These are phyloP conservation scores for Tortricodes alternella DNA, from an alignment of 2,888 invertebrate genomes.

Conservation along the genomic window DNA sequence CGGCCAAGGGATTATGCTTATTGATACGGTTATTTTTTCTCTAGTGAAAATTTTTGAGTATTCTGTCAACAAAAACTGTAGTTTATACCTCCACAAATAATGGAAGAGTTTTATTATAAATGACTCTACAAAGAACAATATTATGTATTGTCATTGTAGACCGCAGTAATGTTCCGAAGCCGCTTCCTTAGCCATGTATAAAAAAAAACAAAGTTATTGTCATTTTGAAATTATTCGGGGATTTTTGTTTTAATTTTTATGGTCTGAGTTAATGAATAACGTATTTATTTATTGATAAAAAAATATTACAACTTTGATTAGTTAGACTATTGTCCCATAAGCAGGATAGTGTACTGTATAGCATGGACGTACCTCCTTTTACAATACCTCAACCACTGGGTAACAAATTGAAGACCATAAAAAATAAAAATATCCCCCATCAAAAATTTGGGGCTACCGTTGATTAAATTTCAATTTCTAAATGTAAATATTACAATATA, in stretches of 20 bases:
- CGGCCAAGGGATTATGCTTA: too few species aligned
- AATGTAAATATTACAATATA: conserved; percentile 65
- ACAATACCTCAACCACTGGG: too few species aligned
- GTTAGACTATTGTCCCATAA: too few species aligned
- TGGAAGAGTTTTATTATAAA: too few species aligned
- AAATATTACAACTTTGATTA: neutral
- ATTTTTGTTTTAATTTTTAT: conserved; percentile 11
- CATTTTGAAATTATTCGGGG: conserved; percentile 16
- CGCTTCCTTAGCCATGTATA: conserved; percentile 8
- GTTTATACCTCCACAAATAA: too few species aligned
- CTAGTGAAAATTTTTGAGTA: too few species aligned
- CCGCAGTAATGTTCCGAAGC: neutral
- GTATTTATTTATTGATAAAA: neutral
- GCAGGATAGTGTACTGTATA: too few species aligned
- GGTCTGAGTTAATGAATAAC: neutral
- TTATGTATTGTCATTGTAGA: neutral
- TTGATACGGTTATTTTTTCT: too few species aligned
- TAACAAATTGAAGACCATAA: neutral
- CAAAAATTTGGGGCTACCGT: conserved; percentile 4
- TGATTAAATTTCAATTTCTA: conserved; percentile 37
- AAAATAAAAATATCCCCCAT: neutral
- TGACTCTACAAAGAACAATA: too few species aligned
- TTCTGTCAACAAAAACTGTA: neutral
- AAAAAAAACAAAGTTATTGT: conserved; percentile 14
- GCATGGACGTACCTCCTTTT: too few species aligned